Conservation (phyloP, 2,888 invertebrate genomes). For the Spialia ferax region DNA sequence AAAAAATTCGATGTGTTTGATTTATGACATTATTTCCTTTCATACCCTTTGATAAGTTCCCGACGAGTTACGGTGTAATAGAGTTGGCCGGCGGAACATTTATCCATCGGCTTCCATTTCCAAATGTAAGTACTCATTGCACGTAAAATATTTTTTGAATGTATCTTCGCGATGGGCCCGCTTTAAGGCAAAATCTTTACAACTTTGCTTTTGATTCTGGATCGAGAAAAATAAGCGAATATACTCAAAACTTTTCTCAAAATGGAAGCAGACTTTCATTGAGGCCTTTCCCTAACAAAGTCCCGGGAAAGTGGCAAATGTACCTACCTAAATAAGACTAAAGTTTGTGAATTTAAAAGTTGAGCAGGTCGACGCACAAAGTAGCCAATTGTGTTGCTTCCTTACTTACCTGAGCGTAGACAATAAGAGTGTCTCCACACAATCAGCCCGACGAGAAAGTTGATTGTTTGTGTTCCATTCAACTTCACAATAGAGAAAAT, state of each 20-base stretch:
- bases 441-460: slow-evolving; percentile 78
- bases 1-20: slow-evolving; percentile 72
- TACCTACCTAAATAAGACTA: slow-evolving; percentile 55
- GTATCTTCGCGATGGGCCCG: background rate
- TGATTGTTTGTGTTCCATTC: slow-evolving; percentile 82
- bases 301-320: slow-evolving; percentile 42
- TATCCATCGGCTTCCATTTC: slow-evolving; percentile 5
- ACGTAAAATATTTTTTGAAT: background rate
- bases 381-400: slow-evolving; percentile 73
- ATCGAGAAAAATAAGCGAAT: slow-evolving; percentile 9
- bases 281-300: slow-evolving; percentile 20
- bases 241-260: slow-evolving; percentile 17
- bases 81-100: slow-evolving; percentile 37
- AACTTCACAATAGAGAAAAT: slow-evolving; percentile 84
- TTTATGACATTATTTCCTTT: slow-evolving; percentile 76
- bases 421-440: slow-evolving; percentile 81
- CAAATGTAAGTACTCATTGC: background rate
- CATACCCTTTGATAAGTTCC: slow-evolving; percentile 67
- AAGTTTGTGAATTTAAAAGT: slow-evolving; percentile 75
- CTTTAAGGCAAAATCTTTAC: background rate
- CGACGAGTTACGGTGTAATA: slow-evolving; percentile 46
- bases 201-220: slow-evolving; percentile 3
- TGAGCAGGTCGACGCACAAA: slow-evolving; percentile 74
- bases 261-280: slow-evolving; percentile 25
- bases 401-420: slow-evolving; percentile 81